Evolutionary conservation across 2,888 invertebrate genomes (phyloP), one percentile per base, ranked within the genome.

Genomic region (Cephalotes varians): DNA sequence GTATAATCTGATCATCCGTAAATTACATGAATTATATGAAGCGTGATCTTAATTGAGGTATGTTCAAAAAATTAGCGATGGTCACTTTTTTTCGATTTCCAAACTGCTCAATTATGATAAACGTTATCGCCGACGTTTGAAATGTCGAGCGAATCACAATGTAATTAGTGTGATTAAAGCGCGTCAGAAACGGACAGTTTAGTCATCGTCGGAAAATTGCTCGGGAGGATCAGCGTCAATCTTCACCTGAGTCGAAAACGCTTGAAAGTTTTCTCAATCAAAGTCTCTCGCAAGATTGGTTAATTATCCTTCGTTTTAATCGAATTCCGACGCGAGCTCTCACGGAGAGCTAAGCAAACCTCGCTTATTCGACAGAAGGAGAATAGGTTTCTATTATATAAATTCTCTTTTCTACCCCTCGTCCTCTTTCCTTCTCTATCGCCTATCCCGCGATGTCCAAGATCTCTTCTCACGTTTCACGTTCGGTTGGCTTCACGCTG

Each of bases 361-460:
- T 37, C 49, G 85, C 69, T 83, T 84, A 79, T 84, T 84, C 73
- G 82, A 81, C 64, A 21, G 65, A 83, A 85, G 88, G 67, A 83
- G 85, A 89, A 86, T 87, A 85, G 83, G 92, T 91, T 90, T 91
- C 90, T 85, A 90, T n/a, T n/a, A n/a, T n/a, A n/a, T 83, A 85
- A 85, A 85, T 88, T 86, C 85, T 82, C 82, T 86, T 85, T 81
- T 86, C 76, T 76, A 44, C 73, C 56, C 62, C 81, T 79, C 69
- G 49, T n/a, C 58, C 18, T 56, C 51, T 31, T 15, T 31, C 79
- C 40, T 62, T 60, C 80, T 47, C 71, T 69, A n/a, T 65, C 73
- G 64, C 5, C 25, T 15, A 47, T 7, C 73, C 49, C 34, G 69
- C 21, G 5, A 34, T 65, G 40, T 49, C 62, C 21, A 12, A 7